Conservation (phyloP, 2,888 invertebrate species). For the Endomychus coccineus region DNA sequence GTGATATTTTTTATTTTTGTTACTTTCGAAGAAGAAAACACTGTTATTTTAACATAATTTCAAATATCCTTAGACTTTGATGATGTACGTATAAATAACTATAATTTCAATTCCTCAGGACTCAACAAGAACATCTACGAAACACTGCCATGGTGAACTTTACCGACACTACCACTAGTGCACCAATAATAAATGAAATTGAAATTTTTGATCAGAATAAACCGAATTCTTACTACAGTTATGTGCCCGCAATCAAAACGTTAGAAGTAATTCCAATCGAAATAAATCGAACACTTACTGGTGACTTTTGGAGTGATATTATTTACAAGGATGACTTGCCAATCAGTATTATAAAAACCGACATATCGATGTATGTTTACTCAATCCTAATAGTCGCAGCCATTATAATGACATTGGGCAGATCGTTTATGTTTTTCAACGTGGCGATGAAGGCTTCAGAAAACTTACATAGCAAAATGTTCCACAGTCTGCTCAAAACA, state of each 20-base stretch:
- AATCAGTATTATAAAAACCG: conserved; percentile 21
- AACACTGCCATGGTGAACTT: too few relatives aligned
- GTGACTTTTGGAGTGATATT: conserved; percentile 12
- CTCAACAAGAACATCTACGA: too few relatives aligned
- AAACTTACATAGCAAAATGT: conserved; percentile 70
- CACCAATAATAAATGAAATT: not conserved
- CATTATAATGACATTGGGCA: conserved; percentile 51
- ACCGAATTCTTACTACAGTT: conserved; percentile 3
- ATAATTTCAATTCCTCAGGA: too few relatives aligned
- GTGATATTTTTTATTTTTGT: too few relatives aligned
- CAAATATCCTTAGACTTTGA: too few relatives aligned
- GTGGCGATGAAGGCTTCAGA: conserved; percentile 69
- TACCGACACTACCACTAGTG: too few relatives aligned
- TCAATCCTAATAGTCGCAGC: conserved; percentile 50
- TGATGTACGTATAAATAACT: too few relatives aligned
- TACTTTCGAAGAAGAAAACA: too few relatives aligned
- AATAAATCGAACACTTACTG: not conserved
- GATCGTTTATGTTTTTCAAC: conserved; percentile 64
- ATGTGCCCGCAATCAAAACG: not conserved
- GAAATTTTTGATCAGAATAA: not conserved
- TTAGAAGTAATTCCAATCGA: not conserved
- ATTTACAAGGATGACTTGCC: conserved; percentile 9
- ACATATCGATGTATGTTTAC: conserved; percentile 45
- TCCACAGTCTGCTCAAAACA: conserved; percentile 61
- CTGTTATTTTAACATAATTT: too few relatives aligned